phyloP scores from a whole-genome alignment of 1,140 invertebrate genomes.

The Aphidius ervi region DNA sequence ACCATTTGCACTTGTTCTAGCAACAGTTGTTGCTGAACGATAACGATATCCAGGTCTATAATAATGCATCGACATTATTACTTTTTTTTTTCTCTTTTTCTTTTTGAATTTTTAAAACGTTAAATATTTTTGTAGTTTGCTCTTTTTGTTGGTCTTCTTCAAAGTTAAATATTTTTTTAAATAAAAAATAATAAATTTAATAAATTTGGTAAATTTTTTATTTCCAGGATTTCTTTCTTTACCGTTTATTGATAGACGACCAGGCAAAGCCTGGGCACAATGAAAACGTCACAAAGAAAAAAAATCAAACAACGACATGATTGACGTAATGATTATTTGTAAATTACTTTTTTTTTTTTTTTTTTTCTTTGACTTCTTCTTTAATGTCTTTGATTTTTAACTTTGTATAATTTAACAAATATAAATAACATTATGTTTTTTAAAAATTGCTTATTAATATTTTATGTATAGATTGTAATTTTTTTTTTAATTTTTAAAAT shows the following conservation, averaged over 20 bases:
- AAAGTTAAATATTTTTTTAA: neutral
- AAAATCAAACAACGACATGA: conserved; percentile 14
- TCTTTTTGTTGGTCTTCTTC: conserved; percentile 3
- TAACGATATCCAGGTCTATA: conserved; percentile 47
- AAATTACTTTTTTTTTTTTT: neutral
- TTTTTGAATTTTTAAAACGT: neutral
- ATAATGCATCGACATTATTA: conserved; percentile 50
- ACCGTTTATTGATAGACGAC: neutral
- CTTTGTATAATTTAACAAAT: neutral
- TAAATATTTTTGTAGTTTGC: neutral
- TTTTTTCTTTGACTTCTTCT: no score
- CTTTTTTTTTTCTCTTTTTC: no score
- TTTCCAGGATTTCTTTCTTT: neutral
- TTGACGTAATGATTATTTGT: neutral
- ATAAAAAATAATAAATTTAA: neutral
- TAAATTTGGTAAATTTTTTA: neutral
- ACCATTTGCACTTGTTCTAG: conserved; percentile 28
- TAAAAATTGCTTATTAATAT: no score
- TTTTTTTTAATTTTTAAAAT: no score
- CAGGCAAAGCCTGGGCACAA: conserved; percentile 6
- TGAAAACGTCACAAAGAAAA: conserved; percentile 16
- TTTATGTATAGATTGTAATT: no score
- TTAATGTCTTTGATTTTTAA: no score
- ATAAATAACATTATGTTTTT: neutral
- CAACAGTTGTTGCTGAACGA: conserved; percentile 35